Evolutionary conservation across 2,888 invertebrate genomes (phyloP), one percentile per base, ranked within the genome.

Genomic region (Serrognathus titanus): DNA sequence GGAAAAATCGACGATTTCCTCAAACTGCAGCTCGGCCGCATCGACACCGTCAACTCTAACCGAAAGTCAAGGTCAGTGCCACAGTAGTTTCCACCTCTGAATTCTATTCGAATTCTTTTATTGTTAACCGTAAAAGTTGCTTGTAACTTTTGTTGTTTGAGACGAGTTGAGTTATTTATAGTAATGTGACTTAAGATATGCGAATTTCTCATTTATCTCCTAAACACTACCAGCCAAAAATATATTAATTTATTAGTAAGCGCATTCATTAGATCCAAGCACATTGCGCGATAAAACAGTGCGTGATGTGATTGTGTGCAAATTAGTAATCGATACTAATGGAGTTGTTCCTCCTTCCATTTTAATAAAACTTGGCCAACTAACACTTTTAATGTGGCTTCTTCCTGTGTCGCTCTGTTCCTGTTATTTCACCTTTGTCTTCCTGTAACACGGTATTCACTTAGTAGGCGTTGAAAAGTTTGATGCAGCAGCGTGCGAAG

Each of bases 1-100:
- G 36, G 59, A 66, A 59, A 60, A 57, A 47, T 66, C 65, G 11
- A 66, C 66, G 20, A 48, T 66, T 48, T 66, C 66, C 13, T 66
- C 66, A 10, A 61, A 58, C 41, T 58, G 58, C 53, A 63, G 63
- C 59, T 63, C 62, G 8, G 56, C 55, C 12, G 61, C 62, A 11
- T 62, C 65, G 3, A 62, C 60, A 36, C 52, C 61, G 31, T 63
- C 63, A 31, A 58, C 61, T 7, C 45, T 58, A 51, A 58, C 62
- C 43, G 66, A 68, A 43, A 50, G 59, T 9, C 61, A 57, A 68
- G 68, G 66, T 68, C 57, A 52, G 61, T 63, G 20, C 40, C 54
- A 20, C 10, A 13, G 10, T 47, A 13, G n/a, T 31, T 31, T 6
- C 24, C 4, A 31, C 24, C 24, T 24, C 24, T 5, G 24, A 24